phyloP scores from a whole-genome alignment of 2,888 invertebrate genomes.

The Yponomeuta evonymella region DNA sequence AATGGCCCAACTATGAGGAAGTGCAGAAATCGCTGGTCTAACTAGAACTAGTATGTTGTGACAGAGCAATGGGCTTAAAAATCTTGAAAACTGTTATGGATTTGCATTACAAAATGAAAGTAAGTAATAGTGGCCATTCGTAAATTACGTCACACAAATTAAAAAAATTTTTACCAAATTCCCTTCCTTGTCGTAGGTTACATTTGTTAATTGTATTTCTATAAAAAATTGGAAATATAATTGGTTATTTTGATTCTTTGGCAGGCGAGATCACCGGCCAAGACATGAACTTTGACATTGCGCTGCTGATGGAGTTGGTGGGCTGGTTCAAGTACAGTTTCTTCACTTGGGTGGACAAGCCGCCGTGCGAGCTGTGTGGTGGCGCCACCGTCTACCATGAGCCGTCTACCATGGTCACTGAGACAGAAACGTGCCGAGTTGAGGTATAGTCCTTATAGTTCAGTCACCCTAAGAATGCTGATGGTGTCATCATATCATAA shows the following conservation, averaged over 20 bases:
- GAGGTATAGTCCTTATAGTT: constrained; percentile 64
- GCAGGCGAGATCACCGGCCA: constrained; percentile 43
- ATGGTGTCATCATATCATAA: too few species aligned
- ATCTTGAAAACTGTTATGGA: too few species aligned
- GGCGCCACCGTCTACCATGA: constrained; percentile 62
- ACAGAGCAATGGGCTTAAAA: neutral
- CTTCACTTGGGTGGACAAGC: constrained; percentile 93
- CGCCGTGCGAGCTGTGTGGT: constrained; percentile 83
- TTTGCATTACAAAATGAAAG: too few species aligned
- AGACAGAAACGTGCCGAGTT: constrained; percentile 74
- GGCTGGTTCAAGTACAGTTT: constrained; percentile 95
- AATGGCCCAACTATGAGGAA: too few species aligned
- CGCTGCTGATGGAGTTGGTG: constrained; percentile 85
- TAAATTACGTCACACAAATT: too few species aligned
- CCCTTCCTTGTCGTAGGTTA: too few species aligned
- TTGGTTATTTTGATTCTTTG: neutral
- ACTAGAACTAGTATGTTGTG: neutral
- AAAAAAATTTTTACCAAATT: too few species aligned
- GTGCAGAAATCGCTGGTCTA: too few species aligned
- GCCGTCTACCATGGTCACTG: constrained; percentile 48
- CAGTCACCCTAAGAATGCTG: too few species aligned
- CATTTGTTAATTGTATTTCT: too few species aligned
- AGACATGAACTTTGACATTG: constrained; percentile 80
- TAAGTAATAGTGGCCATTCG: too few species aligned
- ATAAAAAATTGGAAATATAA: too few species aligned